These are phyloP conservation scores for Helicorthomorpha holstii DNA, from an alignment of 1,140 invertebrate genomes.

Conservation along the genomic window DNA sequence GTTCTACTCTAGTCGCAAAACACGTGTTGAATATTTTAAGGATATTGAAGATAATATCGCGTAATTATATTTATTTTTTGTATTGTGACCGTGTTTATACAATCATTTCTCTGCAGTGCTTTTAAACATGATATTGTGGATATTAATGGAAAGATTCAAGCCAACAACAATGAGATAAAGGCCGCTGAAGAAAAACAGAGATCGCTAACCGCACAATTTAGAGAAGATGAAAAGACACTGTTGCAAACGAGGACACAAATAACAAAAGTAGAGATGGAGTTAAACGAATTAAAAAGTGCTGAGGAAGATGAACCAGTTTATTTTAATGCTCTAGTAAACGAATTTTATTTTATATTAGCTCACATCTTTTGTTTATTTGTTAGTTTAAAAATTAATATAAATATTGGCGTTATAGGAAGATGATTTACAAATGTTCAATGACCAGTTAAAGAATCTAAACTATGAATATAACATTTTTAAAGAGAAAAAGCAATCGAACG, in stretches of 20 bases:
- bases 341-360: no score
- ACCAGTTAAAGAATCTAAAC: no score
- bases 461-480: no score
- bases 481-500: no score
- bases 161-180: neutral
- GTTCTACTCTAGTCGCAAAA: neutral
- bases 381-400: neutral
- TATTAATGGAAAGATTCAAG: neutral
- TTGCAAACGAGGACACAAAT: no score
- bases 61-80: neutral
- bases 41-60: constrained; percentile 5
- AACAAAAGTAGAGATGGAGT: no score
- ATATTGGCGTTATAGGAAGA: neutral
- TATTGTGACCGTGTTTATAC: constrained; percentile 1
- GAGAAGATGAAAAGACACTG: neutral
- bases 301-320: constrained; percentile 23
- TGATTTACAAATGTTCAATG: no score
- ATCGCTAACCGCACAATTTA: no score
- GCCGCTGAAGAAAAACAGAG: no score
- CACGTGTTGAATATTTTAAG: neutral
- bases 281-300: constrained; percentile 21
- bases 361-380: neutral
- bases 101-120: no score
- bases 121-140: neutral
- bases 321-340: constrained; percentile 22